phyloP scores from a whole-genome alignment of 2,113 vertebrate species.

The Cynoglossus semilaevis region DNA sequence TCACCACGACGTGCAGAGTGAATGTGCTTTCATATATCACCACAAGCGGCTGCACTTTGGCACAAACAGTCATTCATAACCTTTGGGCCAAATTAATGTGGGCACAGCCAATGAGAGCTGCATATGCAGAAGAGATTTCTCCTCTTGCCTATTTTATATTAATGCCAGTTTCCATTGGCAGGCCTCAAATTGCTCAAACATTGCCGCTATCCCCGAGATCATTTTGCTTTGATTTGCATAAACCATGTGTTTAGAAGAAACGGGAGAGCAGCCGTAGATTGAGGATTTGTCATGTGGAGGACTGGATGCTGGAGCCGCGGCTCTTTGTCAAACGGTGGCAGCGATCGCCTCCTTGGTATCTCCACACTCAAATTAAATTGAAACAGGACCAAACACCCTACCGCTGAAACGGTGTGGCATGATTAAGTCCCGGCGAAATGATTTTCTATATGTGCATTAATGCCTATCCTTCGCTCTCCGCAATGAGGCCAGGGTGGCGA shows the following conservation, averaged over 20 bases:
- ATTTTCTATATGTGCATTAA: constrained; percentile 64
- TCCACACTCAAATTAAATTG: constrained; percentile 74
- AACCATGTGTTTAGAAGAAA: constrained; percentile 78
- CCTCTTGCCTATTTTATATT: constrained; percentile 74
- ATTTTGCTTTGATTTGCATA: constrained; percentile 81
- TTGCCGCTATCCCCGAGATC: constrained; percentile 67
- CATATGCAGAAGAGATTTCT: constrained; percentile 72
- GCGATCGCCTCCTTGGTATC: constrained; percentile 48
- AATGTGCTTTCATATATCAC: constrained; percentile 95
- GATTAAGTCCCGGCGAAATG: constrained; percentile 69
- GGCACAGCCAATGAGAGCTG: constrained; percentile 75
- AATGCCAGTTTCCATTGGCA: constrained; percentile 66
- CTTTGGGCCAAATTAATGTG: constrained; percentile 81
- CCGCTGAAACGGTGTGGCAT: constrained; percentile 60
- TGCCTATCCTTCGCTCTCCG: constrained; percentile 39
- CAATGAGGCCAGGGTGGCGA: constrained; percentile 39
- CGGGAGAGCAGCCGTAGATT: constrained; percentile 59
- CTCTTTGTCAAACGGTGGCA: constrained; percentile 74
- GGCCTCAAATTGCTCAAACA: constrained; percentile 75
- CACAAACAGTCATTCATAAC: constrained; percentile 89
- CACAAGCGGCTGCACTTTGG: constrained; percentile 76
- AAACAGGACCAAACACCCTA: constrained; percentile 62
- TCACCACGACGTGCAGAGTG: constrained; percentile 83
- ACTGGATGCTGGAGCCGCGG: constrained; percentile 49
- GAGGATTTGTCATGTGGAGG: constrained; percentile 76